Base-by-base conservation (phyloP, 2,888 invertebrate genomes). In the Laspeyria flexula region DNA sequence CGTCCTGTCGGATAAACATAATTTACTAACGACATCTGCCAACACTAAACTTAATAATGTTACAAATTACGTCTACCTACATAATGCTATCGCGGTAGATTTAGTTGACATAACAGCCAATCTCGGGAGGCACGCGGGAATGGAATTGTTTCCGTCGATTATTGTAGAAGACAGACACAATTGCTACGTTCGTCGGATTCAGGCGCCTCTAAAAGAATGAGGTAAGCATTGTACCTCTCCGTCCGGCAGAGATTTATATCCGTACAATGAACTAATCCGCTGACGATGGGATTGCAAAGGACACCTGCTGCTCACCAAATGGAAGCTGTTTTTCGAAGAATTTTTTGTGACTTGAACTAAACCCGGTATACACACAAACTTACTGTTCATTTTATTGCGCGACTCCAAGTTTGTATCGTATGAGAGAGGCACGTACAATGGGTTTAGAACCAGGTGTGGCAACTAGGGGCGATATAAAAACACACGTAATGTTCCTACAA, bases 271-370 rank as follows among this genome's bases (percentile, higher is more conserved):
- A 85, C 79, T 84, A 85, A 86, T 85, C 81, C 82, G 84, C 83
- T 85, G 88, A 85, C 85, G 85, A 87, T 85, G 84, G 84, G 80
- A 83, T 85, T 81, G 83, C 75, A 67, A 81, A 77, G 79, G 83
- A 84, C 88, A 90, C 88, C 88, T 90, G 88, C 85, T 85, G 77
- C 79, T 85, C 81, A 67, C 72, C 71, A 79, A 86, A 86, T 85
- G 76, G 84, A 79, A 78, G 77, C 76, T 75, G 76, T 81, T 81
- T 78, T 77, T 75, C 63, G 62, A 63, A 64, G 60, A 59, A 56
- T 64, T 61, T 69, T 71, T 65, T 77, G 61, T 58, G 60, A 72
- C 61, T 67, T 42, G 50, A 61, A 65, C 58, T 71, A 66, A 62
- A 12, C 47, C 55, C 50, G 46, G 46, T 57, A 55, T 52, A 65